Evolutionary conservation across 1,140 invertebrate species (phyloP).

Genomic region (Drusus annulatus): DNA sequence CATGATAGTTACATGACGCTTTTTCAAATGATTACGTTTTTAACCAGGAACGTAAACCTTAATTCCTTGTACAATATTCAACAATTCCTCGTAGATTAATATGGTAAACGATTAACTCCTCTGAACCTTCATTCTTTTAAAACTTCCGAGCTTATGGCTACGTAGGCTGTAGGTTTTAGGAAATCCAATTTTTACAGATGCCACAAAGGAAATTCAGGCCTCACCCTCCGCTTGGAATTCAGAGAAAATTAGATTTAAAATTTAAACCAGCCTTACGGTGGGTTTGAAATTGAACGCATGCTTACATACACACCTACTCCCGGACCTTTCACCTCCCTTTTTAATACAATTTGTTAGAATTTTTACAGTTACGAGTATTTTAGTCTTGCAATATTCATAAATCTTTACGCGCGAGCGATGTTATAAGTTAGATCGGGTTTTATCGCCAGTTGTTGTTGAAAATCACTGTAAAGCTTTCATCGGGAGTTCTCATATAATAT

Average conservation of each 20-base stretch:
- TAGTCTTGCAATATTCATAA: conserved; percentile 12
- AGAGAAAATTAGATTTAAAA: conserved; percentile 11
- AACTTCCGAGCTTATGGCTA: no score
- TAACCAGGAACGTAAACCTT: no score
- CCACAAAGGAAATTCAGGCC: not conserved
- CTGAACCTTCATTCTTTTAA: no score
- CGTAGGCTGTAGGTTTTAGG: not conserved
- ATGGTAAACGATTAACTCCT: no score
- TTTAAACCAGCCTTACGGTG: conserved; percentile 2
- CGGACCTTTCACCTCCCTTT: not conserved
- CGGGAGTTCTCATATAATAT: no score
- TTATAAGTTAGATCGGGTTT: not conserved
- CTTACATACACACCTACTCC: not conserved
- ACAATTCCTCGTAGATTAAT: no score
- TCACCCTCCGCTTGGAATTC: conserved; percentile 4
- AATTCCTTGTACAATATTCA: no score
- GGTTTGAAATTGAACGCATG: not conserved
- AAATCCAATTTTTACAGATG: conserved; percentile 6
- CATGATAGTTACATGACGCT: no score
- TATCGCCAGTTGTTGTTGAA: no score
- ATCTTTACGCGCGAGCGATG: not conserved
- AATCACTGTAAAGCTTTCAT: no score
- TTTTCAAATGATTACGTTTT: no score
- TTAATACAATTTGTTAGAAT: conserved; percentile 10
- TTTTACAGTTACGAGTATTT: conserved; percentile 6